Conservation (phyloP, 2,797 vertebrate genomes). For the Sylvia borin region DNA sequence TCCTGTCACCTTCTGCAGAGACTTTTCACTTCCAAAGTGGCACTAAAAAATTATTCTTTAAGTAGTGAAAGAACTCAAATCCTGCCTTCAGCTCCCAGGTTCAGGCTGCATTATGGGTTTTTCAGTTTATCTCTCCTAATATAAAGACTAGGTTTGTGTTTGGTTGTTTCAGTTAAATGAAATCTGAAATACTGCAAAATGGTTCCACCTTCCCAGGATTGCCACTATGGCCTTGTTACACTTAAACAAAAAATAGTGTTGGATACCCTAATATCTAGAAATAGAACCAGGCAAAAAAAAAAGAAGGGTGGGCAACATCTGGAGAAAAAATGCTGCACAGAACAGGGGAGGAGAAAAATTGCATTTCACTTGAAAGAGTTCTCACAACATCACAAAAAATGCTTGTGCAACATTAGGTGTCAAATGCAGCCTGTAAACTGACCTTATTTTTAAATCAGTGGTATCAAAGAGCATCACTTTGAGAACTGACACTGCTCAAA, state of each 20-base stretch:
- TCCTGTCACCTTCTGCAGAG: not conserved
- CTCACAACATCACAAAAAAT: not conserved
- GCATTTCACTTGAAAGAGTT: not conserved
- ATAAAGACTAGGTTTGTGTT: not conserved
- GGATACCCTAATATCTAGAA: not conserved
- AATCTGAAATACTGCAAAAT: not conserved
- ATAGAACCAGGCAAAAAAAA: not conserved
- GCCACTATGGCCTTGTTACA: not conserved
- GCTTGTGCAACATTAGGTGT: rapidly evolving
- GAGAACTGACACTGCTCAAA: not conserved
- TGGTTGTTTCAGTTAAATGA: not conserved
- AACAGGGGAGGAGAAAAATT: not conserved
- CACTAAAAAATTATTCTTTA: not conserved
- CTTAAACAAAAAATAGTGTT: not conserved
- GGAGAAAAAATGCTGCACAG: not conserved
- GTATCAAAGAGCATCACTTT: not conserved
- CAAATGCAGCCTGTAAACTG: not conserved
- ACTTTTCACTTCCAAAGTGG: not conserved
- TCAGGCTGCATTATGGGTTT: not conserved
- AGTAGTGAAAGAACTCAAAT: not conserved
- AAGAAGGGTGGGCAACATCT: not conserved
- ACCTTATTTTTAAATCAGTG: not conserved
- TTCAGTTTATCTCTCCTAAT: not conserved
- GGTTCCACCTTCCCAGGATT: not conserved
- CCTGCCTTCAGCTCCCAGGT: not conserved